A percentile compares a stretch with the other conserved stretches of the same genome.
Evolutionary conservation across 2,113 vertebrate species (phyloP).

Genomic region (Datnioides undecimradiatus): DNA sequence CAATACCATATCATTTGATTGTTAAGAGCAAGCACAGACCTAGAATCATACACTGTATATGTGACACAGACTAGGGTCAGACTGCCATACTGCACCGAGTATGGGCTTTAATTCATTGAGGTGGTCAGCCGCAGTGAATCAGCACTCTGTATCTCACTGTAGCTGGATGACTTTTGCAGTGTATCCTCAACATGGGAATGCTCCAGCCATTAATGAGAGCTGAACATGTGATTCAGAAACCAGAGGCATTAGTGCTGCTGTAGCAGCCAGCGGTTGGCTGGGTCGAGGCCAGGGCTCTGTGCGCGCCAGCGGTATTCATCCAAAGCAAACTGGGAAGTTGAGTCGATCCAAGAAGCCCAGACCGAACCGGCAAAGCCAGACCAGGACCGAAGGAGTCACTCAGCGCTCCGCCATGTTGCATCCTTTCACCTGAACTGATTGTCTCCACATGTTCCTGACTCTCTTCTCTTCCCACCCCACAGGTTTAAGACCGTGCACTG

Average conservation of each 20-base stretch:
- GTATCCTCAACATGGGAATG: neutral
- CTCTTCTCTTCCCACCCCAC: neutral
- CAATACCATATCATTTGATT: too few relatives aligned
- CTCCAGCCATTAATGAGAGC: neutral
- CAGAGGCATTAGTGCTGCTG: neutral
- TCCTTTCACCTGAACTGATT: too few relatives aligned
- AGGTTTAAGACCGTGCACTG: constrained; percentile 97
- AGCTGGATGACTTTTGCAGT: neutral
- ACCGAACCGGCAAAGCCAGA: neutral
- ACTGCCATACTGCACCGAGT: too few relatives aligned
- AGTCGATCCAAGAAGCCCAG: neutral
- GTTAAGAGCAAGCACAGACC: too few relatives aligned
- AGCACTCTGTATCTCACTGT: neutral
- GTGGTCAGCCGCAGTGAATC: neutral
- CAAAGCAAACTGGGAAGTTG: neutral
- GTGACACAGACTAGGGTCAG: neutral
- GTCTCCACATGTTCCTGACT: neutral
- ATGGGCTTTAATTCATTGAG: too few relatives aligned
- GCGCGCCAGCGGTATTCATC: neutral
- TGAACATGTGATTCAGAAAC: neutral
- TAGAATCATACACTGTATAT: neutral
- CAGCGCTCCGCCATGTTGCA: too few relatives aligned
- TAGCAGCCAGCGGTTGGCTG: too few relatives aligned
- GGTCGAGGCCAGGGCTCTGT: neutral
- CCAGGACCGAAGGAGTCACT: neutral